A percentile compares a stretch with the other conserved stretches of the same genome.
phyloP scores from a whole-genome alignment of 2,888 invertebrate genomes.

The Bombyx huttoni region DNA sequence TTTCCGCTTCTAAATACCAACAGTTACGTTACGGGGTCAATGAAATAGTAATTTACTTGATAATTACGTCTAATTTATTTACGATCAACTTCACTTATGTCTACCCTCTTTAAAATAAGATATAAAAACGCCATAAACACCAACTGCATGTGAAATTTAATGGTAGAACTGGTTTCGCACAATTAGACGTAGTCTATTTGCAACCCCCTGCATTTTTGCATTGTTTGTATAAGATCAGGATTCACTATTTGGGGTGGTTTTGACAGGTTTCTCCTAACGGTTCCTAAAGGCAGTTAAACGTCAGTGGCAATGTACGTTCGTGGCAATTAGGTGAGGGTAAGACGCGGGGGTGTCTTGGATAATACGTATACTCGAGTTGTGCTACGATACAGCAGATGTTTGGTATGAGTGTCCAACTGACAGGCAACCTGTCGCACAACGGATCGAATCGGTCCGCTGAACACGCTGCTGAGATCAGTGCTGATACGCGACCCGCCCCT shows the following conservation, averaged over 20 bases:
- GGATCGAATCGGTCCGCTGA: constrained; percentile 60
- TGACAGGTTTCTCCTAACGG: constrained; percentile 66
- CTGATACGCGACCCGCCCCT: constrained; percentile 40
- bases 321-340: constrained; percentile 54
- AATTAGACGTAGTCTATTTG: constrained; percentile 55
- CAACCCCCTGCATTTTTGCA: constrained; percentile 62
- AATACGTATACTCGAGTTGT: constrained; percentile 27
- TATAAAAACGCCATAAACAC: constrained; percentile 20
- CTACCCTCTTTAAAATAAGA: constrained; percentile 14
- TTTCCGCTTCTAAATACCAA: not conserved
- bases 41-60: not conserved
- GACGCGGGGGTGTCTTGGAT: constrained; percentile 59
- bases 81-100: no score
- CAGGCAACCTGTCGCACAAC: constrained; percentile 69
- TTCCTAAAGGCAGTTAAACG: constrained; percentile 51
- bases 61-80: no score
- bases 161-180: constrained; percentile 51
- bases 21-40: not conserved
- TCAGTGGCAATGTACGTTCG: constrained; percentile 20
- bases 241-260: constrained; percentile 34
- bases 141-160: constrained; percentile 17
- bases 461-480: constrained; percentile 41
- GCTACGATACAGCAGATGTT: constrained; percentile 53
- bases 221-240: constrained; percentile 29
- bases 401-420: constrained; percentile 41